These are phyloP conservation scores for Atta colombica DNA, from an alignment of 1,140 invertebrate genomes.

Conservation along the genomic window DNA sequence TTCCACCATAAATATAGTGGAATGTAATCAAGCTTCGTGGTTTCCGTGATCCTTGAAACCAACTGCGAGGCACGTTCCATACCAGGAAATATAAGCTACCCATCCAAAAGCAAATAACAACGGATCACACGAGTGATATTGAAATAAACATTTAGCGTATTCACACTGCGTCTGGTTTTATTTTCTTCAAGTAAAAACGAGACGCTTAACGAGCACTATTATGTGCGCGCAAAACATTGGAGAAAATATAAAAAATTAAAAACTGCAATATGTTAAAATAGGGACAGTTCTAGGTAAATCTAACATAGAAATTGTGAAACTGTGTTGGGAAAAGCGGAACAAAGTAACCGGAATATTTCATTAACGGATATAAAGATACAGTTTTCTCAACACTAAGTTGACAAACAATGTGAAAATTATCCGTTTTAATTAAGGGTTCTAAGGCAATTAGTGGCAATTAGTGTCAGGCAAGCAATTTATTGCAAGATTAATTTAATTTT, in stretches of 20 bases:
- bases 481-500: slow-evolving; percentile 54
- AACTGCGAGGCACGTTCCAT: slow-evolving; percentile 76
- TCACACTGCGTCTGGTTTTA: background rate
- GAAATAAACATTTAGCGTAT: slow-evolving; percentile 77
- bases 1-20: slow-evolving; percentile 58
- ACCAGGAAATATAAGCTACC: slow-evolving; percentile 63
- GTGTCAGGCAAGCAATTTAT: slow-evolving; percentile 34
- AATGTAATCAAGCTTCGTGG: slow-evolving; percentile 67
- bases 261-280: background rate
- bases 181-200: slow-evolving; percentile 8
- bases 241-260: background rate
- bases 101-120: slow-evolving; percentile 77
- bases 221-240: background rate
- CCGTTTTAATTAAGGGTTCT: slow-evolving; percentile 60
- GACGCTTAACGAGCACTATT: slow-evolving; percentile 25
- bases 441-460: slow-evolving; percentile 63
- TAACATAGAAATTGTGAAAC: background rate
- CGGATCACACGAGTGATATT: slow-evolving; percentile 71
- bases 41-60: slow-evolving; percentile 74
- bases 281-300: background rate
- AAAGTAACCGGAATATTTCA: slow-evolving; percentile 5
- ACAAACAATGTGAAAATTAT: slow-evolving; percentile 42
- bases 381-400: slow-evolving; percentile 10
- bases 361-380: slow-evolving; percentile 12
- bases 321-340: background rate